These are phyloP conservation scores for Drosophila neonasuta DNA, from an alignment of 2,888 invertebrate species.

Conservation along the genomic window DNA sequence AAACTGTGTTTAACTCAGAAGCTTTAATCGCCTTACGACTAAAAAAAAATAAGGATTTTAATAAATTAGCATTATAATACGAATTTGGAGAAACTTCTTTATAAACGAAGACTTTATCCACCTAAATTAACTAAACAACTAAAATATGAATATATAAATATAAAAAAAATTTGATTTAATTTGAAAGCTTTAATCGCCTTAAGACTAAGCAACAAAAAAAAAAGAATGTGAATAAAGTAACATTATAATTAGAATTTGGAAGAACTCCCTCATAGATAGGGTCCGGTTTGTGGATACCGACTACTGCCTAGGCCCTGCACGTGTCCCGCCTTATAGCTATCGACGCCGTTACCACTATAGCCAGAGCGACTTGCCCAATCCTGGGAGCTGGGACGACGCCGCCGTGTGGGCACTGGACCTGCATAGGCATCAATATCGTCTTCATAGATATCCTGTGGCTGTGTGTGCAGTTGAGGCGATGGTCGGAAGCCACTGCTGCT, in stretches of 20 bases:
- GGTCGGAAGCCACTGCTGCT: constrained; percentile 53
- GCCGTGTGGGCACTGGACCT: constrained; percentile 38
- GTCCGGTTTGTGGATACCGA: constrained; percentile 69
- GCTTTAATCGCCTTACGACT: constrained; percentile 21
- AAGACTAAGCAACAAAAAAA: constrained; percentile 45
- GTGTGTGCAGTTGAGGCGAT: constrained; percentile 51
- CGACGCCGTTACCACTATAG: constrained; percentile 70
- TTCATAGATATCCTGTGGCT: constrained; percentile 37
- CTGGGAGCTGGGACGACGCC: constrained; percentile 45
- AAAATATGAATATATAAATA: constrained; percentile 20
- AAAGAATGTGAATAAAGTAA: constrained; percentile 40
- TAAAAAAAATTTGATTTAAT: constrained; percentile 8
- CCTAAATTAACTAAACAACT: too few relatives aligned
- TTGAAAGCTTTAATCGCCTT: constrained; percentile 39
- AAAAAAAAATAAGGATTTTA: too few relatives aligned
- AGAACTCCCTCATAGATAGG: constrained; percentile 49
- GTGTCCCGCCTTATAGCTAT: constrained; percentile 78
- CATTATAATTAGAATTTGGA: constrained; percentile 14
- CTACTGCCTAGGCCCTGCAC: constrained; percentile 69
- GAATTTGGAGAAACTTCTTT: too few relatives aligned
- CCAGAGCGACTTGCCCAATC: constrained; percentile 43
- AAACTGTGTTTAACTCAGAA: not conserved
- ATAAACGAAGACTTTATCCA: too few relatives aligned
- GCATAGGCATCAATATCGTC: constrained; percentile 51
- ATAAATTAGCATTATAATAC: not conserved